Evolutionary conservation across 2,113 vertebrate species (phyloP), one percentile per base, ranked within the genome.

Genomic region (Anguilla japonica): DNA sequence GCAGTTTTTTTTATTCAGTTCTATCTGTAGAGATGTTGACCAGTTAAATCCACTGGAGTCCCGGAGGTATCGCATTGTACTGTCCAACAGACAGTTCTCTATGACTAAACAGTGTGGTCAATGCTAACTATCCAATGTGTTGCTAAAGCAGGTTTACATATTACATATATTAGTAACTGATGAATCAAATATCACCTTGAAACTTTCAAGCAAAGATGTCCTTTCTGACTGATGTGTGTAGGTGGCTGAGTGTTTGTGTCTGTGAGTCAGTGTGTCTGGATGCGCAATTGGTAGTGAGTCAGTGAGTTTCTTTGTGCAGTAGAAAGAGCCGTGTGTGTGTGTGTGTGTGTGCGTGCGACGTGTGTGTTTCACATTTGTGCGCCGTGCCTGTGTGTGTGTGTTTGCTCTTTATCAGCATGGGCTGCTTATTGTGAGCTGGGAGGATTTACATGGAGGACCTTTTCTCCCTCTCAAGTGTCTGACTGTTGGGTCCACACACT

Each of bases 251-350:
- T 86, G 60, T 81, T 50, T 86, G 29, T 82, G 79, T 67, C 9
- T 81, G 78, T 86, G 79, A 75, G 71, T 75, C 71, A 75, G 71
- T 75, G 71, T 13, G 71, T 75, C 71, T 75, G 71, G 71, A 75
- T 75, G 71, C 71, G 71, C 71, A 75, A 34, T 75, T 34, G 71
- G 71, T 41, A 86, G 22, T 86, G 85, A 86, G 79, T 86, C 85
- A 86, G 85, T 82, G 41, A 75, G 71, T 80, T 41, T 80, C 39
- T 80, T 41, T 80, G 41, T 60, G 79, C 79, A 14, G 79, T 82
- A 56, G 79, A 75, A 75, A 7, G 71, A 75, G 26, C 29, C 26
- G 20, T 34, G 7, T 34, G n/a, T 34, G 9, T 75, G 53, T 85
- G 81, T 53, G 80, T 41, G 78, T 81, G 53, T 81, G 78, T 86